These are phyloP conservation scores for Paradoxurus hermaphroditus DNA, from an alignment of 2,113 vertebrate species.

Conservation along the genomic window DNA sequence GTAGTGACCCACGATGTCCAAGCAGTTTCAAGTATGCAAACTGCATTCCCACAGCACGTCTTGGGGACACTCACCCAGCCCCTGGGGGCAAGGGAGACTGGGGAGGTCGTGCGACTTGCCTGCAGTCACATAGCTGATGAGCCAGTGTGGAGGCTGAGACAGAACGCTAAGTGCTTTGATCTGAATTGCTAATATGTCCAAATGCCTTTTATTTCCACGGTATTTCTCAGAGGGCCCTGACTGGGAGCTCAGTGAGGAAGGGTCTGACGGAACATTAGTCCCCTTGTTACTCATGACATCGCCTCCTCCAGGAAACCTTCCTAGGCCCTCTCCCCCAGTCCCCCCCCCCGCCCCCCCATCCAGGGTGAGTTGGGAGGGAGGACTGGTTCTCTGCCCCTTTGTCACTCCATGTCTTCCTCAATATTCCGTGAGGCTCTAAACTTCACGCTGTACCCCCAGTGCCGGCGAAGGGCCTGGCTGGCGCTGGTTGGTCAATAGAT, in stretches of 20 bases:
- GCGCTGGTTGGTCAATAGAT: neutral
- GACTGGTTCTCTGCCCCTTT: neutral
- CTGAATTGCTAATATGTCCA: neutral
- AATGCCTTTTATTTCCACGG: neutral
- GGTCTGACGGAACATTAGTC: neutral
- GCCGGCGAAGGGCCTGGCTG: neutral
- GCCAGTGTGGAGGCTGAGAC: neutral
- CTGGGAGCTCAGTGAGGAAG: neutral
- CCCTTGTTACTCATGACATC: neutral
- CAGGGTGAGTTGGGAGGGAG: neutral
- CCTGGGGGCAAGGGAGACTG: neutral
- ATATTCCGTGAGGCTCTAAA: neutral
- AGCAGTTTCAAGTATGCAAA: neutral
- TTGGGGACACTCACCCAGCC: neutral
- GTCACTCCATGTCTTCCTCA: neutral
- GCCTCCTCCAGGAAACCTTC: constrained; percentile 24
- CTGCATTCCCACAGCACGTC: neutral
- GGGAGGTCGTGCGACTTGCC: neutral
- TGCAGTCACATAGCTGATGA: neutral
- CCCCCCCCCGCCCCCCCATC: too few relatives aligned
- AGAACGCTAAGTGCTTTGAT: neutral
- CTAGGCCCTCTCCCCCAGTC: neutral
- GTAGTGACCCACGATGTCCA: accelerated
- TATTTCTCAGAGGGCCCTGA: neutral
- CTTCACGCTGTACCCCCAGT: neutral